Conservation (phyloP, 2,113 vertebrate species). For the Hypocryptadius cinnamomeus region DNA sequence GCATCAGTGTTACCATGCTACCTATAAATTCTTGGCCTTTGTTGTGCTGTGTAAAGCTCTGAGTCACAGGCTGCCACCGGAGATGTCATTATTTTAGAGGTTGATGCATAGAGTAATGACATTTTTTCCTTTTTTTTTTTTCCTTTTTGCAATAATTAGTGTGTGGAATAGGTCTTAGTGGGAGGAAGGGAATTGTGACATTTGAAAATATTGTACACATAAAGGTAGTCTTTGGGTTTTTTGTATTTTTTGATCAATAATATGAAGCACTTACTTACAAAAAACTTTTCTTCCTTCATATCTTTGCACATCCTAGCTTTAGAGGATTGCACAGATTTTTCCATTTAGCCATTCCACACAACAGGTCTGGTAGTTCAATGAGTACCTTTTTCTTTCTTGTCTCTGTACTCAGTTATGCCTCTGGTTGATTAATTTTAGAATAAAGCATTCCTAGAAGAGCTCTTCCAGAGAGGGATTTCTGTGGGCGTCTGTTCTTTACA, state of each 20-base stretch:
- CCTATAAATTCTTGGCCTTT: background rate
- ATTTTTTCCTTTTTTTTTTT: background rate
- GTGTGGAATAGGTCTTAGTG: background rate
- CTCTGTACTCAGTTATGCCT: background rate
- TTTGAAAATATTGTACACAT: background rate
- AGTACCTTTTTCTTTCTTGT: background rate
- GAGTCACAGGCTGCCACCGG: background rate
- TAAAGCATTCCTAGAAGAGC: constrained; percentile 2
- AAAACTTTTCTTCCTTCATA: background rate
- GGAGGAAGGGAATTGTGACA: background rate
- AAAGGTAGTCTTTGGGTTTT: background rate
- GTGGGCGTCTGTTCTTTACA: background rate
- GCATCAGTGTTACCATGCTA: background rate
- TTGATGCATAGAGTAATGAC: background rate
- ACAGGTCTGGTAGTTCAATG: constrained; percentile 7
- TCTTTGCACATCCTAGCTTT: background rate
- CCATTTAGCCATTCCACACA: background rate
- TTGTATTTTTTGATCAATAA: background rate
- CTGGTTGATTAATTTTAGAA: constrained; percentile 43
- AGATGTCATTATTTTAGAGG: background rate
- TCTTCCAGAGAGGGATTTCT: background rate
- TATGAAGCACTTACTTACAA: background rate
- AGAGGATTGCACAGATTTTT: background rate
- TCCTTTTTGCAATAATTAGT: background rate
- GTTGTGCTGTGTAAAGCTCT: background rate